These are phyloP conservation scores for Charanyca ferruginea DNA, from an alignment of 2,888 invertebrate species.

Conservation along the genomic window DNA sequence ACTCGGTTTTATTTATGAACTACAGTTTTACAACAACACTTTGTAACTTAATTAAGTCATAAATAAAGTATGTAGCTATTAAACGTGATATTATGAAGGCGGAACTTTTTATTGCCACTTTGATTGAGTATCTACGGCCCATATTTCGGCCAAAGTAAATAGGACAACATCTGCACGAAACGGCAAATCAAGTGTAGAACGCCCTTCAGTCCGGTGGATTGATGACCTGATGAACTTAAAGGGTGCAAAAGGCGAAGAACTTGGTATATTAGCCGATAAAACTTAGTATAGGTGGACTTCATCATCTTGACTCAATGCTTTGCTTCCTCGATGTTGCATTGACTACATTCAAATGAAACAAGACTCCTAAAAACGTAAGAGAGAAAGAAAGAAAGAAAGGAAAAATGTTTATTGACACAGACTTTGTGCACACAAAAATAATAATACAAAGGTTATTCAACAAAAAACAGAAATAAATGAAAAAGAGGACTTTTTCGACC, in stretches of 20 bases:
- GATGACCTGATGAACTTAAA: slow-evolving; percentile 9
- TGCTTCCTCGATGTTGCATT: too few relatives aligned
- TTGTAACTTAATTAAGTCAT: slow-evolving; percentile 39
- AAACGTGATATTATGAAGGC: slow-evolving; percentile 44
- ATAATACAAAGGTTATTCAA: too few relatives aligned
- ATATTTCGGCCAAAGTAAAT: slow-evolving; percentile 22
- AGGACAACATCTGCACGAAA: slow-evolving; percentile 34
- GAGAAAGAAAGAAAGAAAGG: too few relatives aligned
- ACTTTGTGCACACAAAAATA: too few relatives aligned
- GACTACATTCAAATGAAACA: too few relatives aligned
- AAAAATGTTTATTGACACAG: too few relatives aligned
- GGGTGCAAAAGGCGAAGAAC: background rate
- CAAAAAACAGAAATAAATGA: too few relatives aligned
- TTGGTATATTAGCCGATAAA: background rate
- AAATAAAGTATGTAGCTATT: slow-evolving; percentile 34
- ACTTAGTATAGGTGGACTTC: background rate
- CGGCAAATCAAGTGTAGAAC: slow-evolving; percentile 17
- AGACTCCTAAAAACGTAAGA: too few relatives aligned
- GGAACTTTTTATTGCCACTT: slow-evolving; percentile 42
- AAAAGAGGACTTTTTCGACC: too few relatives aligned
- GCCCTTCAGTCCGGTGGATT: background rate
- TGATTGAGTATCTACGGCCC: slow-evolving; percentile 30
- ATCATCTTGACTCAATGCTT: too few relatives aligned
- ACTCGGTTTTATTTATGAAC: slow-evolving; percentile 37
- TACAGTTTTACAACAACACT: slow-evolving; percentile 30